phyloP scores from a whole-genome alignment of 2,113 vertebrate genomes.

The Silurus meridionalis region DNA sequence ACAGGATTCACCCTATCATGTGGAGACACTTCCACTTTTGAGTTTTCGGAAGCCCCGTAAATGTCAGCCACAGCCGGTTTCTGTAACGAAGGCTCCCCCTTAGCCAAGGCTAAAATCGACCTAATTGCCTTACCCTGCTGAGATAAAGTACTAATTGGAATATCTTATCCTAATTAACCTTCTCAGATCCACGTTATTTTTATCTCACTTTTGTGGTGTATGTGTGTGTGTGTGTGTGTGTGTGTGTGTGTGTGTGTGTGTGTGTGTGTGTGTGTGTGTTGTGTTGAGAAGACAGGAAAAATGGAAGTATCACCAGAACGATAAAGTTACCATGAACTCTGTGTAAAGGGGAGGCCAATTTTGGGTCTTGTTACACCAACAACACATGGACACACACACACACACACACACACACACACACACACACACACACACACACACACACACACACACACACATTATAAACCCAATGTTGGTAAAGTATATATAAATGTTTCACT shows the following conservation, averaged over 20 bases:
- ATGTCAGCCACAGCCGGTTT: slow-evolving; percentile 56
- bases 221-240: slow-evolving; percentile 30
- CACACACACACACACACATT: not conserved
- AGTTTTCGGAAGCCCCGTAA: slow-evolving; percentile 55
- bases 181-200: slow-evolving; percentile 74
- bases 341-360: slow-evolving; percentile 24
- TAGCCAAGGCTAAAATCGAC: slow-evolving; percentile 65
- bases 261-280: slow-evolving; percentile 45
- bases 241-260: slow-evolving; percentile 47
- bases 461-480: not conserved
- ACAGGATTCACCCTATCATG: slow-evolving; percentile 47
- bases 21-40: slow-evolving; percentile 53
- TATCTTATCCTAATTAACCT: slow-evolving; percentile 78
- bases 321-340: slow-evolving; percentile 66
- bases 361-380: slow-evolving; percentile 55
- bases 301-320: slow-evolving; percentile 56
- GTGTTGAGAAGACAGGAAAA: slow-evolving; percentile 15
- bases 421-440: not conserved
- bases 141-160: slow-evolving; percentile 77
- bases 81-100: slow-evolving; percentile 40
- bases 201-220: slow-evolving; percentile 62
- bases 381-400: not conserved
- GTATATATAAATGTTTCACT: slow-evolving; percentile 13
- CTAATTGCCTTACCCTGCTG: slow-evolving; percentile 72
- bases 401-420: not conserved